Base-by-base conservation (phyloP, 1,140 invertebrate species). In the Tetramorium parvispinum region DNA sequence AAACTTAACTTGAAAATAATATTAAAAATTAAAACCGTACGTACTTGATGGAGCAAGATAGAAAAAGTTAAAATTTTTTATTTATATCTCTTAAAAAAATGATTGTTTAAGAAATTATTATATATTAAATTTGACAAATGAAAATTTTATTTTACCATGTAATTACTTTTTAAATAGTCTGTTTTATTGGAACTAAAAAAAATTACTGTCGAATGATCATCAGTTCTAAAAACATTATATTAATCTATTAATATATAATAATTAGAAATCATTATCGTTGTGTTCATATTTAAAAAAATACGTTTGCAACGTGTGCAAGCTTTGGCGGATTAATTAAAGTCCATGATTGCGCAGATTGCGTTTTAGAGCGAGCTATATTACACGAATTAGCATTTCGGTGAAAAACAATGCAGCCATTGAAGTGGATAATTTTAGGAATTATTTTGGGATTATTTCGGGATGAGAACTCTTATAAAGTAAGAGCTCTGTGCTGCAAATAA, bases 321-420 rank as follows among this genome's bases (percentile, higher is more conserved):
- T 82, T 73, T 57, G 8, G 24, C 4, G 53, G 18, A 82, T 82
- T 73, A 73, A 81, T 81, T 81, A 57, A 43, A 59, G 11, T 59
- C 27, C 11, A 37, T 46, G 27, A 55, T 40, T 16, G 40, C 40
- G 53, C 27, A 53, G 16, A 82, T 82, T 73, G 7, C 27, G 6
- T 43, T 71, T 73, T 18, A 59, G 37, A 18, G 18, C 51, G 37
- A 73, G 18, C 13, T 82, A 16, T 16, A 73, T 82, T 83, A 61
- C 24, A 37, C 24, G 43, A 37, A 83, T 73, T 83, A 66, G 77
- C 46, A 66, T 66, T n/a, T 79, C 10, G 5, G n/a, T 24, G 8
- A n/a, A 73, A 61, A 24, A 32, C 53, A 73, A 55, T 49, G 40
- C 18, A 4, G 24, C 13, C 0, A n/a, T 75, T 59, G n/a, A 75